Percentiles rank a stretch among this genome's conserved stretches.
phyloP scores from a whole-genome alignment of 2,113 vertebrate genomes.

The Apus apus region DNA sequence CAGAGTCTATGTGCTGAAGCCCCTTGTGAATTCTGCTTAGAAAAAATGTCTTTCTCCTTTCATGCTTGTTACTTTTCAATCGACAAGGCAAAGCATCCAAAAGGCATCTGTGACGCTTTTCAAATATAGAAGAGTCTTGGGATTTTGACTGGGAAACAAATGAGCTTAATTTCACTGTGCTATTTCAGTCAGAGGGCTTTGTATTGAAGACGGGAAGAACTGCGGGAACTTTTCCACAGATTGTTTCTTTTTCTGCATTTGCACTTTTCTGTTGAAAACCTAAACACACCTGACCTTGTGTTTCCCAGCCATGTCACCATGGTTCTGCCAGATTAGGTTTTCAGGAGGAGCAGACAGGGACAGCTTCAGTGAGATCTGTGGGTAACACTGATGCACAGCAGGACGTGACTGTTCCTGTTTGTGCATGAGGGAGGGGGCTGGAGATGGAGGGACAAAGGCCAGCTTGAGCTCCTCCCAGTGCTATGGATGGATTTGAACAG shows the following conservation, averaged over 20 bases:
- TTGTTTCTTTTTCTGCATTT: background rate
- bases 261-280: background rate
- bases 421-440: background rate
- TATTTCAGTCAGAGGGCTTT: constrained; percentile 5
- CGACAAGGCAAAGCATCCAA: constrained; percentile 15
- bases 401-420: background rate
- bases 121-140: background rate
- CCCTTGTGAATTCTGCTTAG: background rate
- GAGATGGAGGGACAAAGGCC: rapidly evolving
- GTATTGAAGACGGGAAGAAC: background rate
- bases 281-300: background rate
- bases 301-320: background rate
- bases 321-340: background rate
- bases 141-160: constrained; percentile 54
- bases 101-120: constrained; percentile 31
- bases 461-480: background rate
- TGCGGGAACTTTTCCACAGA: background rate
- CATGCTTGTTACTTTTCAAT: background rate
- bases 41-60: background rate
- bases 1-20: background rate
- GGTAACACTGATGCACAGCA: background rate
- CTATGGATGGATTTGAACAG: background rate
- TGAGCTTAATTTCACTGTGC: constrained; percentile 27
- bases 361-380: background rate
- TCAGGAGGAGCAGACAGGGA: background rate